A percentile compares a stretch with the other conserved stretches of the same genome.
Evolutionary conservation across 2,888 invertebrate species (phyloP).

Genomic region (Drosophila silvestris): DNA sequence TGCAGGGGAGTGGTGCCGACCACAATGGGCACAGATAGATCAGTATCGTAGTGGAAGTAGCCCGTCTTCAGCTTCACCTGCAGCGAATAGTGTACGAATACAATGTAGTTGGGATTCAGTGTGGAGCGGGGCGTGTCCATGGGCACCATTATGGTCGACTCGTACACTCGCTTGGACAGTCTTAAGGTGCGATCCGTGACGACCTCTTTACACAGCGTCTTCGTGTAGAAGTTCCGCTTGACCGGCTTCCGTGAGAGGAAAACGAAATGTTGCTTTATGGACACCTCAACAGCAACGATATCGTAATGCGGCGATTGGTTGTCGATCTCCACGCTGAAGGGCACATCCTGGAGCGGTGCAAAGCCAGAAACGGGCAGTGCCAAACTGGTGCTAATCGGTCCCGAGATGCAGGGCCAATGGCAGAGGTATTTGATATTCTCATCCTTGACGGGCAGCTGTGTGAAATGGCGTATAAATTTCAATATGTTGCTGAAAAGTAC

Average conservation of each 20-base stretch:
- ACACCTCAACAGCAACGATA: constrained; percentile 75
- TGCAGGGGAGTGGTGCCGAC: constrained; percentile 80
- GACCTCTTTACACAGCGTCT: constrained; percentile 74
- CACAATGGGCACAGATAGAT: constrained; percentile 76
- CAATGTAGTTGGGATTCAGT: constrained; percentile 79
- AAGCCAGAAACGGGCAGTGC: constrained; percentile 89
- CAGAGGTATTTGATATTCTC: constrained; percentile 82
- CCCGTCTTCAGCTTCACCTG: constrained; percentile 81
- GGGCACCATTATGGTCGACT: constrained; percentile 86
- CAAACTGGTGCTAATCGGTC: constrained; percentile 74
- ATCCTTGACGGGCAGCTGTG: constrained; percentile 76
- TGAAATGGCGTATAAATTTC: not conserved
- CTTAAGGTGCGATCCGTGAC: constrained; percentile 75
- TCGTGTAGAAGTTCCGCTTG: constrained; percentile 80
- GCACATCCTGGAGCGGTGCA: constrained; percentile 90
- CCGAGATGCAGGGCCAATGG: constrained; percentile 82
- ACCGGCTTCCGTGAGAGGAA: constrained; percentile 82
- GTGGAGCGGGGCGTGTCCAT: constrained; percentile 91
- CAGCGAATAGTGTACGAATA: constrained; percentile 80
- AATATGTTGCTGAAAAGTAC: not conserved
- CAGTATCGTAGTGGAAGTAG: constrained; percentile 79
- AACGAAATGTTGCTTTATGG: constrained; percentile 80
- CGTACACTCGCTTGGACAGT: constrained; percentile 85
- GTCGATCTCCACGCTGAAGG: constrained; percentile 89
- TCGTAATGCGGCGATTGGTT: constrained; percentile 86